Evolutionary conservation across 2,888 invertebrate species (phyloP).

Genomic region (Pilophorus perplexus): DNA sequence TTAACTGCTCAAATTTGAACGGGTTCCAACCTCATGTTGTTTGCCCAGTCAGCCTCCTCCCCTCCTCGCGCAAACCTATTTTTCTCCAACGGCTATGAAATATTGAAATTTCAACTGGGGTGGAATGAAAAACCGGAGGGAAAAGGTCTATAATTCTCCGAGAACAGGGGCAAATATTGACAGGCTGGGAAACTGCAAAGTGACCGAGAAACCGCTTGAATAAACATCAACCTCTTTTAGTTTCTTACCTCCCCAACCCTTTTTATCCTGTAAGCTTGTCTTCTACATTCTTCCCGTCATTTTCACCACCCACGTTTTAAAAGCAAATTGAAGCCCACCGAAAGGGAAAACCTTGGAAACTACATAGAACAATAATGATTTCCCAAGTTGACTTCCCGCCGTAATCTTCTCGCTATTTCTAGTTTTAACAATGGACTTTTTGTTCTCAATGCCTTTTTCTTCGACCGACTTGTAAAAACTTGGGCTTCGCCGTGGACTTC

Average conservation of each 20-base stretch:
- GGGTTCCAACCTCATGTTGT: conserved; percentile 11
- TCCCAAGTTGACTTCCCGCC: too few relatives aligned
- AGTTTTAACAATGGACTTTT: conserved; percentile 33
- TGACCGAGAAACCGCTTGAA: conserved; percentile 36
- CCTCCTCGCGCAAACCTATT: too few relatives aligned
- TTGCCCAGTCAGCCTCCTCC: not conserved
- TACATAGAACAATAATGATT: conserved; percentile 35
- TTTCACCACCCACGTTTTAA: not conserved
- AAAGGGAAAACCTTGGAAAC: conserved; percentile 25
- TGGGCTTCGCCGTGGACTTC: too few relatives aligned
- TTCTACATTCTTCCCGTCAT: too few relatives aligned
- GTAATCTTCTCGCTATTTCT: not conserved
- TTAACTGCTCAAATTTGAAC: conserved; percentile 25
- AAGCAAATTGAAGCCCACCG: conserved; percentile 1
- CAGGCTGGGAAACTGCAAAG: conserved; percentile 17
- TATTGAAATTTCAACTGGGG: conserved; percentile 25
- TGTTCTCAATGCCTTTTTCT: too few relatives aligned
- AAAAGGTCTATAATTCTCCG: conserved; percentile 18
- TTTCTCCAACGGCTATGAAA: conserved; percentile 4
- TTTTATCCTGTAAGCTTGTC: too few relatives aligned
- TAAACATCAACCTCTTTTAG: conserved; percentile 31
- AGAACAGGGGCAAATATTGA: conserved; percentile 26
- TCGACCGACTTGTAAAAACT: too few relatives aligned
- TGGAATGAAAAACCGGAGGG: not conserved
- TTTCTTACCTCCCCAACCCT: conserved; percentile 2